Evolutionary conservation across 2,797 vertebrate species (phyloP).

Genomic region (Sebastes cheni): DNA sequence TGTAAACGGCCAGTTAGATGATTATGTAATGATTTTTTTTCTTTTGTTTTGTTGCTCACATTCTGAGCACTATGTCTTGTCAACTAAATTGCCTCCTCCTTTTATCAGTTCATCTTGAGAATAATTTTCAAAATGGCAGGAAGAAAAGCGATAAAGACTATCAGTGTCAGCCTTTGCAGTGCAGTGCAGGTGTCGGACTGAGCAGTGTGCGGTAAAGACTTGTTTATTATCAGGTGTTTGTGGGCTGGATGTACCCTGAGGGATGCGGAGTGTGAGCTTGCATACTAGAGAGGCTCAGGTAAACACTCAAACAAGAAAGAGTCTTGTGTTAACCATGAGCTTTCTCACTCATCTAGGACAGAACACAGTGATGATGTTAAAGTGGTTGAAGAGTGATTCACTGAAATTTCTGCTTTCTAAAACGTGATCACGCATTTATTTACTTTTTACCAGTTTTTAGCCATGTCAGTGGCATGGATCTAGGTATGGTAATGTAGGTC

Average conservation of each 20-base stretch:
- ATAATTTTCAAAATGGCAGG: slow-evolving; percentile 27
- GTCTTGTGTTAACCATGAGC: slow-evolving; percentile 8
- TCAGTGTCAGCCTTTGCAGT: slow-evolving; percentile 6
- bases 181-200: slow-evolving; percentile 25
- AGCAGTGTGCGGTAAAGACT: slow-evolving; percentile 2
- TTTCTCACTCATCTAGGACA: background rate
- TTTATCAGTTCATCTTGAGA: slow-evolving; percentile 24
- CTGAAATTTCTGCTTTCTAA: background rate
- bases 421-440: background rate
- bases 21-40: slow-evolving; percentile 20
- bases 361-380: background rate
- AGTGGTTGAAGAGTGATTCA: background rate
- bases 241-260: slow-evolving; percentile 49
- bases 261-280: slow-evolving; percentile 39
- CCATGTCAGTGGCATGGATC: background rate
- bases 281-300: slow-evolving; percentile 34
- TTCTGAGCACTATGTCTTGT: background rate
- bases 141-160: background rate
- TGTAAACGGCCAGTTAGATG: slow-evolving; percentile 26
- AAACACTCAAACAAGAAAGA: slow-evolving; percentile 36
- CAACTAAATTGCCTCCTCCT: slow-evolving; percentile 11
- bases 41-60: slow-evolving; percentile 20
- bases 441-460: background rate
- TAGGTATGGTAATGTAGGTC: background rate
- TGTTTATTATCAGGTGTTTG: slow-evolving; percentile 55